phyloP scores from a whole-genome alignment of 2,113 vertebrate species.

The Myotis lucifugus region DNA sequence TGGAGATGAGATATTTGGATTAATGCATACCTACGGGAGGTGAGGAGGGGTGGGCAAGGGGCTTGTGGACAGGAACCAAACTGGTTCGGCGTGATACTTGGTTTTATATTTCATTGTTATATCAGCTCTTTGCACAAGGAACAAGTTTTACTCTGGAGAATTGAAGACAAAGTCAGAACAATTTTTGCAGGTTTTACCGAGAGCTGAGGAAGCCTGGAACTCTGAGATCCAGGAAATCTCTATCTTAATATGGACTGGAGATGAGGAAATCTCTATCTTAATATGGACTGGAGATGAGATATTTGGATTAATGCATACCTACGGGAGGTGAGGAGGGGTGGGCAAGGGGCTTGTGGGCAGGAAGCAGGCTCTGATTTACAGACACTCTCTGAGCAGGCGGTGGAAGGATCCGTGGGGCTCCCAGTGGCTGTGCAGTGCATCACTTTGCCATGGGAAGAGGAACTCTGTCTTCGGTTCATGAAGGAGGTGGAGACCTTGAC shows the following conservation, averaged over 20 bases:
- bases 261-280: too few species aligned
- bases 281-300: neutral
- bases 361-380: neutral
- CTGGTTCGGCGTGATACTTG: neutral
- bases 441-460: constrained; percentile 88
- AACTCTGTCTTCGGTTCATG: constrained; percentile 89
- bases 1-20: too few species aligned
- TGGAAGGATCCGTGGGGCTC: constrained; percentile 64
- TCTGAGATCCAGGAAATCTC: neutral
- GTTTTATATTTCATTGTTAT: neutral
- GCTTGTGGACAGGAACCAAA: too few species aligned
- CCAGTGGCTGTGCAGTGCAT: constrained; percentile 86
- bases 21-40: too few species aligned
- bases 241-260: neutral
- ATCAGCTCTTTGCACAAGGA: neutral
- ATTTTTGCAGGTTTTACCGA: constrained; percentile 3
- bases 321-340: neutral
- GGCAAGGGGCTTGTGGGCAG: neutral
- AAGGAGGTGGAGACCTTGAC: constrained; percentile 86
- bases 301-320: neutral
- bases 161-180: neutral
- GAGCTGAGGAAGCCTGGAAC: neutral
- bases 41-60: too few species aligned
- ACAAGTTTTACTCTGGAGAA: constrained; percentile 14
- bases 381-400: constrained; percentile 17